Percentiles rank a stretch among this genome's conserved stretches.
Evolutionary conservation across 1,140 invertebrate genomes (phyloP).

Genomic region (Himalopsyche phryganea): DNA sequence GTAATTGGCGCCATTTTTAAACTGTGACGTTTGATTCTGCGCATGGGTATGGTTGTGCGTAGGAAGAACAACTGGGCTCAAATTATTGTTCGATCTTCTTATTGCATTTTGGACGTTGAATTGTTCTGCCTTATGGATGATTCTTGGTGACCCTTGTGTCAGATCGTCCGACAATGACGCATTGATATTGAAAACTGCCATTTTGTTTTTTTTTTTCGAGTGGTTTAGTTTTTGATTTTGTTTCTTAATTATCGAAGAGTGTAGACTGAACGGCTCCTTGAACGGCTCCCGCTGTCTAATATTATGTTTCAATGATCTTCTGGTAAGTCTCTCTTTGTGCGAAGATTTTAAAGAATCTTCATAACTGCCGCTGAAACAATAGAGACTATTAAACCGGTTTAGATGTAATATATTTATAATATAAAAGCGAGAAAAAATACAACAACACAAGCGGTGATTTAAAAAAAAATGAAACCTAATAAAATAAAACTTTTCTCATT

Average conservation of each 20-base stretch:
- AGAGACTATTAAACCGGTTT: no score
- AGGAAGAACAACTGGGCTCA: constrained; percentile 14
- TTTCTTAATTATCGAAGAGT: constrained; percentile 25
- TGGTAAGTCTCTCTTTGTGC: constrained; percentile 22
- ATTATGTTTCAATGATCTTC: constrained; percentile 24
- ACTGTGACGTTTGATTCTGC: no score
- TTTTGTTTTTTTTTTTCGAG: constrained; percentile 17
- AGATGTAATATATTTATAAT: no score
- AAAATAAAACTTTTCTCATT: no score
- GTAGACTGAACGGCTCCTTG: constrained; percentile 20
- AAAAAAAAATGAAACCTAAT: no score
- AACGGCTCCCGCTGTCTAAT: constrained; percentile 9
- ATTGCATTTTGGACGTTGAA: constrained; percentile 4
- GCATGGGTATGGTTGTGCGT: constrained; percentile 4
- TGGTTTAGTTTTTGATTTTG: constrained; percentile 17
- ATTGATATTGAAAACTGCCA: not conserved
- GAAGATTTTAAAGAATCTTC: constrained; percentile 62
- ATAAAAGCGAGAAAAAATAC: no score
- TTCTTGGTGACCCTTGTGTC: constrained; percentile 12
- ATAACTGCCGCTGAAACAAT: constrained; percentile 55
- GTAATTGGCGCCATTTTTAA: not conserved
- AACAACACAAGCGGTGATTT: no score
- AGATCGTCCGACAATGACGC: constrained; percentile 9
- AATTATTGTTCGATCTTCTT: constrained; percentile 18
- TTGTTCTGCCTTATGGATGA: constrained; percentile 3